phyloP scores from a whole-genome alignment of 2,113 vertebrate species.

The Entomyzon cyanotis region DNA sequence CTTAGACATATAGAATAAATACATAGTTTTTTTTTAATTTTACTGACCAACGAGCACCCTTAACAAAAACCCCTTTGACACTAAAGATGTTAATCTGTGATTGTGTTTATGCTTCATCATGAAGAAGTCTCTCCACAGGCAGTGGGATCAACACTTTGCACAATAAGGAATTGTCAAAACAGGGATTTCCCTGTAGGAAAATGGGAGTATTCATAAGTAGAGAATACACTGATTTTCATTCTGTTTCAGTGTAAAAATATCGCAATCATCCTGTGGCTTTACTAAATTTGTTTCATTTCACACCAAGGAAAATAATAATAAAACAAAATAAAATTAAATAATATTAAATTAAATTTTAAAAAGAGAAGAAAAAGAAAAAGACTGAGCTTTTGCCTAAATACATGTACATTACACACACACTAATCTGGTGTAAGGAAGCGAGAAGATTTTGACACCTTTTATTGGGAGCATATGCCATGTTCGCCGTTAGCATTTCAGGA shows the following conservation, averaged over 20 bases:
- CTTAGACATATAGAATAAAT: background rate
- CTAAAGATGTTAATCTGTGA: background rate
- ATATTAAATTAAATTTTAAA: background rate
- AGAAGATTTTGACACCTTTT: constrained; percentile 31
- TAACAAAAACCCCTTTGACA: background rate
- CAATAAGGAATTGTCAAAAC: background rate
- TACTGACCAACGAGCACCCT: background rate
- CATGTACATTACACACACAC: background rate
- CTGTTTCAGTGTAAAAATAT: background rate
- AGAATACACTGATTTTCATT: background rate
- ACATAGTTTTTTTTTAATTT: background rate
- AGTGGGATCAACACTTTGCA: background rate
- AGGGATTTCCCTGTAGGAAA: background rate
- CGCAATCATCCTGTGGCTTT: background rate
- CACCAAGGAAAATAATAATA: background rate
- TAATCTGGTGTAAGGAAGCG: background rate
- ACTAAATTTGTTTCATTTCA: background rate
- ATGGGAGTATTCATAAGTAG: background rate
- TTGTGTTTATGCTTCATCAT: background rate
- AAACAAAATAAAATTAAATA: background rate
- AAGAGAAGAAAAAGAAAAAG: too few species aligned
- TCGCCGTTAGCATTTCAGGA: background rate
- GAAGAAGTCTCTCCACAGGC: background rate
- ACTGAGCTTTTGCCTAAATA: background rate
- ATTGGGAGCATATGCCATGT: background rate